Percentiles rank a stretch among this genome's conserved stretches.
phyloP scores from a whole-genome alignment of 2,113 vertebrate genomes.

The Platycercus adscitus region DNA sequence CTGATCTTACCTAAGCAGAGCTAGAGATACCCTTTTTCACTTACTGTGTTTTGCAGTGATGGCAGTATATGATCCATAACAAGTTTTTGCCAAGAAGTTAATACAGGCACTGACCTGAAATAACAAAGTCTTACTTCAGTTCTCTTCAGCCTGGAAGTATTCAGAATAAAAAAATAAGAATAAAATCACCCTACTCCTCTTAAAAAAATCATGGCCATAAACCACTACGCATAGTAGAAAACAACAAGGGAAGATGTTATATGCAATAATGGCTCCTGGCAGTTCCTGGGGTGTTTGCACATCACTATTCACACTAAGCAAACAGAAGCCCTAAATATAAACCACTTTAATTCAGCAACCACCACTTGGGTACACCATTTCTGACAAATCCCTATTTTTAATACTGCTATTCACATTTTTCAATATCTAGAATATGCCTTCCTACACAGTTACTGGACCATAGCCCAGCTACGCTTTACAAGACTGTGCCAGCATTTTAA shows the following conservation, averaged over 20 bases:
- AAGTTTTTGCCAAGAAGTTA: neutral
- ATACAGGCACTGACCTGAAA: slow-evolving; percentile 9
- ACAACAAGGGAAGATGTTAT: neutral
- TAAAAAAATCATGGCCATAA: neutral
- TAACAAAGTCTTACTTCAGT: neutral
- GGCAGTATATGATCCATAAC: neutral
- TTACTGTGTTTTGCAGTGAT: neutral
- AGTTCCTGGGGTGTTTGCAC: neutral
- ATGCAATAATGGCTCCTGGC: neutral
- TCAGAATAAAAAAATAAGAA: neutral
- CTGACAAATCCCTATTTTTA: neutral
- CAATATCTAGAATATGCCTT: neutral
- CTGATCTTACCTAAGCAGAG: neutral
- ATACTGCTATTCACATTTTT: neutral
- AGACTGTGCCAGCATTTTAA: neutral
- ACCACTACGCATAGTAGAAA: neutral
- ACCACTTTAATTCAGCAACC: neutral
- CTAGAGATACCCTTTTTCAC: neutral
- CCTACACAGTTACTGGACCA: neutral
- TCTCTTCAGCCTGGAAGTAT: neutral
- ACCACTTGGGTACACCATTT: neutral
- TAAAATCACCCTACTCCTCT: neutral
- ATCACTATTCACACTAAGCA: neutral
- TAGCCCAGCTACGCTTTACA: neutral
- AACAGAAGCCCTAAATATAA: neutral